phyloP scores from a whole-genome alignment of 2,888 invertebrate species.

The Andrena bucephala region DNA sequence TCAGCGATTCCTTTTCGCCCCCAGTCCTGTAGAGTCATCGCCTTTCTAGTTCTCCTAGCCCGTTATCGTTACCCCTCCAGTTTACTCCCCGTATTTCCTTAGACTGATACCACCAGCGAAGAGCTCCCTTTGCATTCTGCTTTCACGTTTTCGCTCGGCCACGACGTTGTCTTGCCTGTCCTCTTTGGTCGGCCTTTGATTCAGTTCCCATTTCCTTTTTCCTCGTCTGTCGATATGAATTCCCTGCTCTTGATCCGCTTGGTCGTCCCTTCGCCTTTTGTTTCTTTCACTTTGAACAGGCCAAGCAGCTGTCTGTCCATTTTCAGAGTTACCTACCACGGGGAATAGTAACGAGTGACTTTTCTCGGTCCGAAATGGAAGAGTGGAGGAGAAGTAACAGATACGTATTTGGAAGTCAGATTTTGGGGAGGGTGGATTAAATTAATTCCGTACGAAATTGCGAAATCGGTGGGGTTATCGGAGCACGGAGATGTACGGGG shows the following conservation, averaged over 20 bases:
- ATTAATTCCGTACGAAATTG: conserved; percentile 27
- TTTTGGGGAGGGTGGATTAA: not conserved
- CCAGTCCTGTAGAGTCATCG: conserved; percentile 5
- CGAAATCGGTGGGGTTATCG: conserved; percentile 42
- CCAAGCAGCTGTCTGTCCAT: too few relatives aligned
- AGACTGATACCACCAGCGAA: conserved; percentile 11
- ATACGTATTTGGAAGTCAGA: not conserved
- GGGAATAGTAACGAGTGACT: too few relatives aligned
- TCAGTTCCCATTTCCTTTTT: not conserved
- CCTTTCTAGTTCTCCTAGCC: conserved; percentile 9
- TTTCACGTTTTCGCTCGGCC: not conserved
- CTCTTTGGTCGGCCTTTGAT: conserved; percentile 2
- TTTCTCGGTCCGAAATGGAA: too few relatives aligned
- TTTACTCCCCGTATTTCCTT: conserved; percentile 25
- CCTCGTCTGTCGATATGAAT: not conserved
- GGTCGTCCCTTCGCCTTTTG: not conserved
- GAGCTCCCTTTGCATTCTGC: not conserved
- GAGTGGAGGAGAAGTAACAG: too few relatives aligned
- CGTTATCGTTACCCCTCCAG: not conserved
- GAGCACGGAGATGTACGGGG: conserved; percentile 23
- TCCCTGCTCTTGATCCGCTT: too few relatives aligned
- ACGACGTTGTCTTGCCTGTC: not conserved
- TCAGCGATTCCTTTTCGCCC: conserved; percentile 5
- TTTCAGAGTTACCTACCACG: too few relatives aligned
- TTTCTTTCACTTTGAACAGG: not conserved